These are phyloP conservation scores for Lasius platythorax DNA, from an alignment of 2,888 invertebrate genomes.

Conservation along the genomic window DNA sequence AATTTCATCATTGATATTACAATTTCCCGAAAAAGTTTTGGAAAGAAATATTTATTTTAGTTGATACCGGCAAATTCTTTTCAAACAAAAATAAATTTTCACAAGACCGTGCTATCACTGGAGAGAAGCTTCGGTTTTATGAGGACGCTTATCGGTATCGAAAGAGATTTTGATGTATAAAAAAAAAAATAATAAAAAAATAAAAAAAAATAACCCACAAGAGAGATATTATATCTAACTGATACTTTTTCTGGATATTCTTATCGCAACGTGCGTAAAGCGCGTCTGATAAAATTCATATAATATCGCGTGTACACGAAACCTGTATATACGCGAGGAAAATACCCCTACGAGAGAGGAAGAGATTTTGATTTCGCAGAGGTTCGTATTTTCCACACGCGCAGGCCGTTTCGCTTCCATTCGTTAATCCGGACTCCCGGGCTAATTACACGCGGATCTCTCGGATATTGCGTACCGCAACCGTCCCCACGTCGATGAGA, in stretches of 20 bases:
- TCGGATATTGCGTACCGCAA: slow-evolving; percentile 58
- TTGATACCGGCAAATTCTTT: background rate
- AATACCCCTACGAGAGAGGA: background rate
- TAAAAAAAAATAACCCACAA: background rate
- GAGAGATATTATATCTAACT: background rate
- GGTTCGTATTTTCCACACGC: slow-evolving; percentile 42
- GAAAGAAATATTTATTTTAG: background rate
- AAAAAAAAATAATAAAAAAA: background rate
- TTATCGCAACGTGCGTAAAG: slow-evolving; percentile 2
- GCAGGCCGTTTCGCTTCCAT: slow-evolving; percentile 49
- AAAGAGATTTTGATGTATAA: background rate
- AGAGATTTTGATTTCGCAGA: slow-evolving; percentile 25
- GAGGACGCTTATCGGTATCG: background rate
- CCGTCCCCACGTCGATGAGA: slow-evolving; percentile 42
- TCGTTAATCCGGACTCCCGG: slow-evolving; percentile 45
- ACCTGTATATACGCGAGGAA: background rate
- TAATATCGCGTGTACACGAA: background rate
- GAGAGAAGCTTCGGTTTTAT: background rate
- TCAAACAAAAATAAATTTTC: background rate
- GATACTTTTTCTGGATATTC: background rate
- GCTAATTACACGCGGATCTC: slow-evolving; percentile 65
- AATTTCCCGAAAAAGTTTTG: background rate
- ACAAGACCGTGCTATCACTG: background rate
- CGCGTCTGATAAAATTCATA: background rate
- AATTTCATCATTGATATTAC: slow-evolving; percentile 33